Evolutionary conservation across 2,113 vertebrate species (phyloP).

Genomic region (Hemiscyllium ocellatum): DNA sequence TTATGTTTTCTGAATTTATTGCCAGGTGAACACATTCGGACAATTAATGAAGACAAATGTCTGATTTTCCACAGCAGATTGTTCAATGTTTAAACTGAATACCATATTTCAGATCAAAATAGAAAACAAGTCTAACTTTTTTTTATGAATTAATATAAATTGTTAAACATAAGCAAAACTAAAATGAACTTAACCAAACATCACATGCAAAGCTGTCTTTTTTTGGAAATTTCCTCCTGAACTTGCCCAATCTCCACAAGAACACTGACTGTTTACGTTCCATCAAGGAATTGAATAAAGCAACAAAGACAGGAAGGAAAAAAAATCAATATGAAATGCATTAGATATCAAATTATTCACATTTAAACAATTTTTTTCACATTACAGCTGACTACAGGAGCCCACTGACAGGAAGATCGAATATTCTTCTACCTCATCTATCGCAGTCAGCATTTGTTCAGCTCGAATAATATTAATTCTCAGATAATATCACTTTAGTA

Average conservation of each 20-base stretch:
- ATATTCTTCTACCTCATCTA: background rate
- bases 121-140: background rate
- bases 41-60: background rate
- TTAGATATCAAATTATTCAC: background rate
- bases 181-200: background rate
- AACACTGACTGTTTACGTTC: background rate
- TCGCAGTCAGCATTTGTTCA: background rate
- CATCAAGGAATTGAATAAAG: background rate
- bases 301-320: background rate
- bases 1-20: background rate
- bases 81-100: background rate
- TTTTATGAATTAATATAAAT: background rate
- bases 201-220: background rate
- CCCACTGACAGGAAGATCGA: background rate
- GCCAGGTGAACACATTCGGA: background rate
- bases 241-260: background rate
- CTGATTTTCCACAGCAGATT: background rate
- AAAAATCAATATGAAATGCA: conserved; percentile 19
- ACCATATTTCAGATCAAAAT: background rate
- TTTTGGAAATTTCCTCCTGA: background rate
- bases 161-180: background rate
- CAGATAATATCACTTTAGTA: background rate
- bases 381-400: background rate
- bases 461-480: background rate
- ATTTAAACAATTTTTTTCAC: conserved; percentile 8